Evolutionary conservation across 2,113 vertebrate genomes (phyloP).

Genomic region (Chaetorhynchus papuensis): DNA sequence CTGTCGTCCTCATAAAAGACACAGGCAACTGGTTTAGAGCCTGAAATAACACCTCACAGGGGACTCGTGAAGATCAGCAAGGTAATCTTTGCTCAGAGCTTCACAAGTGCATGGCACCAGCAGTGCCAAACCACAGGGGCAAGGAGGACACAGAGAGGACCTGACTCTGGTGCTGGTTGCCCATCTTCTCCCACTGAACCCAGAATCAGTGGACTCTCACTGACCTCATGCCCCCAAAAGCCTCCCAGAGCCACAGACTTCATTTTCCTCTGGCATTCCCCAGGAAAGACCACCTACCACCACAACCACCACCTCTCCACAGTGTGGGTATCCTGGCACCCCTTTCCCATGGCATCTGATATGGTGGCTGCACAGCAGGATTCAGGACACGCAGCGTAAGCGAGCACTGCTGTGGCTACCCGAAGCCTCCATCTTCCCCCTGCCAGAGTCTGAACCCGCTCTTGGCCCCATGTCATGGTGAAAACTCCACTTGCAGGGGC

Average conservation of each 20-base stretch:
- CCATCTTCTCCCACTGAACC: not conserved
- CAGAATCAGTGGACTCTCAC: not conserved
- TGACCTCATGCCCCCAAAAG: not conserved
- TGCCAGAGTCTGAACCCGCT: not conserved
- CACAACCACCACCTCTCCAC: not conserved
- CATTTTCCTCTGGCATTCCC: not conserved
- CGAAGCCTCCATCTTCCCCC: not conserved
- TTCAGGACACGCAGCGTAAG: not conserved
- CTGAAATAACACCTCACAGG: constrained; percentile 57
- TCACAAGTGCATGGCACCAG: not conserved
- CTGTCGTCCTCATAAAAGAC: constrained; percentile 35
- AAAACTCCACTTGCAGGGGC: not conserved
- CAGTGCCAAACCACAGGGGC: not conserved
- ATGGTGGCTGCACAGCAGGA: fast-evolving
- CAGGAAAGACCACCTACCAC: not conserved
- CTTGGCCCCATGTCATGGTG: not conserved
- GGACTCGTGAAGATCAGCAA: not conserved
- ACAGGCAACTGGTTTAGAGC: constrained; percentile 48
- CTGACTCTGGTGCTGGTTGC: not conserved
- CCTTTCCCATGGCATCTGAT: not conserved
- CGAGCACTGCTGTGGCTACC: not conserved
- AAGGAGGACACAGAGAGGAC: not conserved
- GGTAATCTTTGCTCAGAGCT: constrained; percentile 31
- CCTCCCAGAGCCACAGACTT: not conserved
- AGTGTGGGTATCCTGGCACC: fast-evolving